Evolutionary conservation across 2,113 vertebrate species (phyloP).

Genomic region (Oophaga pumilio): DNA sequence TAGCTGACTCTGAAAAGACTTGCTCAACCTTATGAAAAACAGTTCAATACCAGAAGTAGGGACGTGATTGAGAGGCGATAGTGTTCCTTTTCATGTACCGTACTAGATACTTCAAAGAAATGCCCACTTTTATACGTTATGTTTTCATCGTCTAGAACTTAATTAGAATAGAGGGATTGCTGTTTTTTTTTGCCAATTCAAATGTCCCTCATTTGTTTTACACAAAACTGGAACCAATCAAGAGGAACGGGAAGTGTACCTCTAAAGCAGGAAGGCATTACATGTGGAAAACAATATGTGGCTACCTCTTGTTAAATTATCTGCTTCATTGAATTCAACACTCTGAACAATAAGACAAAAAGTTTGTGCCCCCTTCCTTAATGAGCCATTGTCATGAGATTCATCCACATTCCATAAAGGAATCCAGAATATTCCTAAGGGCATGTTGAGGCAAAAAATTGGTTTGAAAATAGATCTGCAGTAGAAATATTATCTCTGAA

Average conservation of each 20-base stretch:
- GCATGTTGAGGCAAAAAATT: too few species aligned
- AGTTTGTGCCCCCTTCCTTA: too few species aligned
- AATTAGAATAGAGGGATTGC: not conserved
- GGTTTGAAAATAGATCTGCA: too few species aligned
- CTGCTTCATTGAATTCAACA: too few species aligned
- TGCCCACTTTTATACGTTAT: not conserved
- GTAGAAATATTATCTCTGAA: too few species aligned
- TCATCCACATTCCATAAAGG: too few species aligned
- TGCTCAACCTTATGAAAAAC: conserved; percentile 6
- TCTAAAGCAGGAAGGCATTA: not conserved
- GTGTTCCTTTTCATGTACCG: not conserved
- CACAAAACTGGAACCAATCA: not conserved
- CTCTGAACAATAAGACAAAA: too few species aligned
- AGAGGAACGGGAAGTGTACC: not conserved
- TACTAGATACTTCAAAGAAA: not conserved
- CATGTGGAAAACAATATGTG: not conserved
- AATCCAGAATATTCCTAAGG: too few species aligned
- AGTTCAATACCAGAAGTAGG: conserved; percentile 16
- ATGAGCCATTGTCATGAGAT: too few species aligned
- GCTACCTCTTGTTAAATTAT: too few species aligned
- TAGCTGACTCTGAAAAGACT: conserved; percentile 42
- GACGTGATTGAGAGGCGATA: conserved; percentile 4
- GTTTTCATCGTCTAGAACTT: not conserved
- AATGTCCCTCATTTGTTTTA: not conserved
- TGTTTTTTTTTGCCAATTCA: not conserved